These are phyloP conservation scores for Garrulus glandarius DNA, from an alignment of 2,797 vertebrate species.

Conservation along the genomic window DNA sequence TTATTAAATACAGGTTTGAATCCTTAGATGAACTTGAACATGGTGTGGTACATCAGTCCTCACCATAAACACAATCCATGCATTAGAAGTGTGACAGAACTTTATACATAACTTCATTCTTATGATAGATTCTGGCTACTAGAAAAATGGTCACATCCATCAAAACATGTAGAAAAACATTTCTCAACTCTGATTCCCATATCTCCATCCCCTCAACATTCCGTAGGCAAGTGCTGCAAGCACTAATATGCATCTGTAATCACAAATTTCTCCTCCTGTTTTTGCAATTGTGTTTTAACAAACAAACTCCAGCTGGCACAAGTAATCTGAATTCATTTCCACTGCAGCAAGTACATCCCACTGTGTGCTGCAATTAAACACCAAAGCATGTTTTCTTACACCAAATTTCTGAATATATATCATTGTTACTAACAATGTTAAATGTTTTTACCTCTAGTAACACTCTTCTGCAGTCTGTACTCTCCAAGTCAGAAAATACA, in stretches of 20 bases:
- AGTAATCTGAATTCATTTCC: not conserved
- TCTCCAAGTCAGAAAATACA: not conserved
- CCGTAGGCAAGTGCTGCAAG: not conserved
- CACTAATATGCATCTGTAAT: not conserved
- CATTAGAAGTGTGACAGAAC: not conserved
- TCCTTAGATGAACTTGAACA: not conserved
- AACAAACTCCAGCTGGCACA: not conserved
- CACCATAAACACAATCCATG: not conserved
- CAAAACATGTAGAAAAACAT: not conserved
- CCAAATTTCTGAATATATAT: not conserved
- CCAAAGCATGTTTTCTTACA: not conserved
- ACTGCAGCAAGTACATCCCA: not conserved
- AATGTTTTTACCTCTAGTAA: not conserved
- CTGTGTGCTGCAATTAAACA: not conserved
- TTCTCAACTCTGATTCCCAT: not conserved
- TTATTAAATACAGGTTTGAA: not conserved
- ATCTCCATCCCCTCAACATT: not conserved
- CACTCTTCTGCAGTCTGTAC: not conserved
- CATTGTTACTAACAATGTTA: not conserved
- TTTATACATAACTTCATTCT: not conserved
- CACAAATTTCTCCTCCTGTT: not conserved
- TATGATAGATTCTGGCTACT: not conserved
- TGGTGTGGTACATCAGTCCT: not conserved
- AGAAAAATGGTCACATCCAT: not conserved
- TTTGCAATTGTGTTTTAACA: not conserved